These are phyloP conservation scores for Limnephilus marmoratus DNA, from an alignment of 2,888 invertebrate species.

Conservation along the genomic window DNA sequence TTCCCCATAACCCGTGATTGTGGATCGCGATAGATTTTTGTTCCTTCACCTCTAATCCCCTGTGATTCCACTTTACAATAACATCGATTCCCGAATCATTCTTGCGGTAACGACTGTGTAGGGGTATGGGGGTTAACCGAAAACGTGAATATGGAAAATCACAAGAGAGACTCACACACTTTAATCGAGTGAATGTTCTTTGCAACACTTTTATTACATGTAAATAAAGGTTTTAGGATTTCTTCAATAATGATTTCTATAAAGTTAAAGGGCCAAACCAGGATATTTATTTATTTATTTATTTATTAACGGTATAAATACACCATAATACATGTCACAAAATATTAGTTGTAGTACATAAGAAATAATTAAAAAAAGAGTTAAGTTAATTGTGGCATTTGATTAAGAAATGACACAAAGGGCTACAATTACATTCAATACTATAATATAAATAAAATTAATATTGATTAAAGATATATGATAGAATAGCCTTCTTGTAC, in stretches of 20 bases:
- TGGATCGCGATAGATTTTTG: conserved; percentile 63
- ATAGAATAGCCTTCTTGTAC: too few relatives aligned
- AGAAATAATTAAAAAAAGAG: too few relatives aligned
- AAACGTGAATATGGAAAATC: conserved; percentile 13
- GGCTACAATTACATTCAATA: too few relatives aligned
- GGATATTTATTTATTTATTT: too few relatives aligned
- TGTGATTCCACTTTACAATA: conserved; percentile 53
- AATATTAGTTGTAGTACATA: too few relatives aligned
- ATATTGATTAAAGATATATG: too few relatives aligned
- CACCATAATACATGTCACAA: too few relatives aligned
- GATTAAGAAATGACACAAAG: too few relatives aligned
- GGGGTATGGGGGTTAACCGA: neutral
- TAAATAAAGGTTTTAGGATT: neutral
- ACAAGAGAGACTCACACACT: neutral
- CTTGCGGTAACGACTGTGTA: neutral
- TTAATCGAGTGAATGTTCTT: neutral
- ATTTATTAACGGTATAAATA: too few relatives aligned
- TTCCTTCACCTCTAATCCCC: conserved; percentile 55
- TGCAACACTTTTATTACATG: neutral
- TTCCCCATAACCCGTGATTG: conserved; percentile 64
- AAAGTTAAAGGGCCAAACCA: too few relatives aligned
- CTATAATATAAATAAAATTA: too few relatives aligned
- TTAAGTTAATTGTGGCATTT: too few relatives aligned
- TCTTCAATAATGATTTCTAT: neutral
- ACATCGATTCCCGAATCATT: conserved; percentile 47